Evolutionary conservation across 1,140 invertebrate genomes (phyloP), one percentile per base, ranked within the genome.

Genomic region (Campoletis sonorensis): DNA sequence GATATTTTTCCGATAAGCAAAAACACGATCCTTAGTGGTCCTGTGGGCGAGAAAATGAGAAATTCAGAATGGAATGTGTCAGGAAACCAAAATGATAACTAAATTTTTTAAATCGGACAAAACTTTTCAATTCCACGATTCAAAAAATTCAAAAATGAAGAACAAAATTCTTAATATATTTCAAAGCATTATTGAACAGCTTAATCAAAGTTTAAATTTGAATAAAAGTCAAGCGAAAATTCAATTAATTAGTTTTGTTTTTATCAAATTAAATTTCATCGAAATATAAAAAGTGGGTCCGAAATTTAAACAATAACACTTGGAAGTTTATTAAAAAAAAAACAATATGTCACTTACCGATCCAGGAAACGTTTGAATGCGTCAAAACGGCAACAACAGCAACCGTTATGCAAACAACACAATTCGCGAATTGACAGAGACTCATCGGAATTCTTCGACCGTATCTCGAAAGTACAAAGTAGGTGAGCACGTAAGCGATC

Each of bases 1-100:
- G 84, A 82, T 71, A 88, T 51, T 88, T 85, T 90, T 15, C 87
- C 89, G 10, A 91, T 58, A n/a, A 89, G 49, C 5, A 90, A 76
- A 3, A 91, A 78, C 33, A 83, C 82, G 13, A 84, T 89, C 73
- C 85, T 86, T 23, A 71, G 45, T 8, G 82, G 51, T 67, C 85
- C 89, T 91, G 77, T 75, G 84, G 84, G 68, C 54, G 81, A 58
- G 54, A 23, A 30, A 21, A 30, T 27, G 49, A 49, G n/a, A 82
- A 79, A 30, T 30, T 49, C 7, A 49, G 11, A n/a, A 72, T 68
- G 13, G n/a, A 80, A 70, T 27, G 40, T 45, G 3, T 0, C 8
- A 3, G 11, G 8, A 8, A 45, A 13, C 40, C 3, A 45, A 45
- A 13, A 45, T 4, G 4, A 45, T 8, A 45, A 45, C n/a, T n/a